phyloP scores from a whole-genome alignment of 2,797 vertebrate species.

The Catostomus latipinnis region DNA sequence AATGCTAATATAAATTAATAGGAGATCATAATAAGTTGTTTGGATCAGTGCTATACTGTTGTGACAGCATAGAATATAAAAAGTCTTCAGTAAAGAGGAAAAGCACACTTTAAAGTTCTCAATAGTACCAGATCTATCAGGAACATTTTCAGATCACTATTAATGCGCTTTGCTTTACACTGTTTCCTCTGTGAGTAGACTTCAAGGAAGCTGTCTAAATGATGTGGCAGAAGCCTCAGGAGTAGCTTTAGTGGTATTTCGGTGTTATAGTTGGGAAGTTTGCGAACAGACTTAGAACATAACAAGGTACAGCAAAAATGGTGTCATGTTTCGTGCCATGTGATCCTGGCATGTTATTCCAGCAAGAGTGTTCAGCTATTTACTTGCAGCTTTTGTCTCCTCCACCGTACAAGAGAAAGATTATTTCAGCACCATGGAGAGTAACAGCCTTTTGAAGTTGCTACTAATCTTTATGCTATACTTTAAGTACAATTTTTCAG shows the following conservation, averaged over 20 bases:
- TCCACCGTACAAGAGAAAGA: too few relatives aligned
- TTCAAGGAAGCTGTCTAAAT: constrained; percentile 25
- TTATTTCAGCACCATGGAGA: constrained; percentile 44
- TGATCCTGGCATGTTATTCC: too few relatives aligned
- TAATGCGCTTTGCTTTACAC: constrained; percentile 17
- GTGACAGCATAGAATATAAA: constrained; percentile 9
- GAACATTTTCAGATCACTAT: constrained; percentile 3
- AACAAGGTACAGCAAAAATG: too few relatives aligned
- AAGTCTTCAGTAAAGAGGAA: constrained; percentile 16
- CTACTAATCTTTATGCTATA: too few relatives aligned
- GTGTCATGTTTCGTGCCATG: too few relatives aligned
- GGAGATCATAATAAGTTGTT: constrained; percentile 15
- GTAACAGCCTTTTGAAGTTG: not conserved
- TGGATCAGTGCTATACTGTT: not conserved
- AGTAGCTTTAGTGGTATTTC: not conserved
- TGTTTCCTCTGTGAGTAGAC: not conserved
- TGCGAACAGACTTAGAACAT: too few relatives aligned
- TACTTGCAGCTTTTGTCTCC: too few relatives aligned
- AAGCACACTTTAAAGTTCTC: constrained; percentile 22
- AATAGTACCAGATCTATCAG: constrained; percentile 3
- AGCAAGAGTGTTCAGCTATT: too few relatives aligned
- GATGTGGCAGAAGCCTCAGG: constrained; percentile 14
- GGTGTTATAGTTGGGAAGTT: too few relatives aligned
- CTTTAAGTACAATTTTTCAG: too few relatives aligned
- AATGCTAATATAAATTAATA: constrained; percentile 7